Base-by-base conservation (phyloP, 2,797 vertebrate genomes). In the Microctenopoma stevenorrisi region DNA sequence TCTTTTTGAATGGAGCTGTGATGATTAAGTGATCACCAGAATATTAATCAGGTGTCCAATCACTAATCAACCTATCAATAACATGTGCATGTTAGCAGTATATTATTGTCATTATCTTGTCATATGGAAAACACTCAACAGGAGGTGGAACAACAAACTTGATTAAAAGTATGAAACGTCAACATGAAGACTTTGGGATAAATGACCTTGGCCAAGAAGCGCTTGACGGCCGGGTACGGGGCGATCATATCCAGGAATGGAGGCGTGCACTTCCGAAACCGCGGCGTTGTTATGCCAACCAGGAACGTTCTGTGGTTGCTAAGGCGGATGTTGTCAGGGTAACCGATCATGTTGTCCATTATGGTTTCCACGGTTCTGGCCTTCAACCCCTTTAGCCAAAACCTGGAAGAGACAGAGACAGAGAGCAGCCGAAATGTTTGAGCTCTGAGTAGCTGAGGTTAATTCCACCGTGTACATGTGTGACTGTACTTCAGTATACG, bases 241-340 rank as follows among this genome's bases (percentile, higher is more conserved):
- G 92, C 91, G n/a, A 94, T 90, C 70, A 85, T 14, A 64, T 94
- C 94, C 79, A 94, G 81, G 80, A 95, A 94, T 11, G 93, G 94
- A 58, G 92, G 89, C 47, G 60, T 9, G 28, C 90, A 40, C 59
- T 78, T 81, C n/a, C 68, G 70, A 67, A 95, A 92, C 5, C 83
- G 81, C 5, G 89, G 73, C 4, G 93, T 94, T 1, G 90, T 86
- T 67, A 95, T 86, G 71, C 94, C 93, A 38, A 93, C 89, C 72
- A 94, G 84, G 74, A 94, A 92, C 0, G 93, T 93, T 4, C 88
- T 79, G 0, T 43, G 87, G 72, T 89, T 82, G 50, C 92, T 94
- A 4, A 86, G 85, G 38, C 93, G 91, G 54, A 95, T 93, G 88
- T 94, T 95, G 89, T 94, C 93, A 0, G 94, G 93, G 74, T 94